phyloP scores from a whole-genome alignment of 2,888 invertebrate genomes.

The Frankliniella intonsa region DNA sequence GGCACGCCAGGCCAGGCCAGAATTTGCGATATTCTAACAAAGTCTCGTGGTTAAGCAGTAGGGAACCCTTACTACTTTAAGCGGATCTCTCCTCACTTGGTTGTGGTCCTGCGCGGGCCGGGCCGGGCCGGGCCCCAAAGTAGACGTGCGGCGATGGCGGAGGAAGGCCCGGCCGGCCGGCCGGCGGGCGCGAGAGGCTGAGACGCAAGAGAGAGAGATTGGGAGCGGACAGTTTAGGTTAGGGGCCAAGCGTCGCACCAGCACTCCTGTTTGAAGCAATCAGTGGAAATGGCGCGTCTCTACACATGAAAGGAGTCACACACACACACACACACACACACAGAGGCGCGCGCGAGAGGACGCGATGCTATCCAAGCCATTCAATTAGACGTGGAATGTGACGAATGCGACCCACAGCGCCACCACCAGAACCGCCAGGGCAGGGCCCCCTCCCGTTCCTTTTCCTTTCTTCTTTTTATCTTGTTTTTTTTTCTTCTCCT shows the following conservation, averaged over 20 bases:
- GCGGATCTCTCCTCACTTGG: no score
- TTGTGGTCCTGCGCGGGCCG: no score
- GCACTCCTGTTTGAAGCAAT: slow-evolving; percentile 22
- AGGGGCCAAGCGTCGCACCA: not conserved
- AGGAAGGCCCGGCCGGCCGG: no score
- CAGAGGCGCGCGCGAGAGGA: not conserved
- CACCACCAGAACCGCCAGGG: not conserved
- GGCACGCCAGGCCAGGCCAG: no score
- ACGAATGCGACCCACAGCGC: not conserved
- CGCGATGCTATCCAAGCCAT: slow-evolving; percentile 16
- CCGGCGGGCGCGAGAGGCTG: not conserved
- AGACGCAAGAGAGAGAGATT: not conserved
- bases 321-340: not conserved
- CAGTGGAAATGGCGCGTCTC: slow-evolving; percentile 21
- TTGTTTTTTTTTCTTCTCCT: not conserved
- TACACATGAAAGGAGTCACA: not conserved
- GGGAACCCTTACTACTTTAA: no score
- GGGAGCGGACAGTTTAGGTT: not conserved
- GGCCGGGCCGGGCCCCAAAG: no score
- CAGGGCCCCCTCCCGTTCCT: not conserved
- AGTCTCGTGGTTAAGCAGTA: no score
- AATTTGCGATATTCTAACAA: no score
- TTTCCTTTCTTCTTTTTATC: not conserved
- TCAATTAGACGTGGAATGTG: slow-evolving; percentile 20
- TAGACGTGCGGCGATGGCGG: no score